Conservation (phyloP, 2,888 invertebrate genomes). For the Cabera pusaria region DNA sequence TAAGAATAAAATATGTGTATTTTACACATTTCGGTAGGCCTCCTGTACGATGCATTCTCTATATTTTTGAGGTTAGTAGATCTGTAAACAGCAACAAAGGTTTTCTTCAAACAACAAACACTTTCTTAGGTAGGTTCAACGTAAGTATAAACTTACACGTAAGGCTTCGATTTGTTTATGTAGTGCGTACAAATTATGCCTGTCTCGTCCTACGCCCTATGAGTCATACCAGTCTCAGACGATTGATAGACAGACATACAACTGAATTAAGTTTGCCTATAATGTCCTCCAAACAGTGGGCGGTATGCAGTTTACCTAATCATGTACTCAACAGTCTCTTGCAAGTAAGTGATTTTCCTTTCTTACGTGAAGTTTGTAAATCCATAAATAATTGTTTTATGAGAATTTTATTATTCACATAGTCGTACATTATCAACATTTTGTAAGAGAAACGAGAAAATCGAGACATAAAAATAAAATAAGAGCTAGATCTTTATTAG, state of each 20-base stretch:
- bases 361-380: background rate
- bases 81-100: too few relatives aligned
- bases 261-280: constrained; percentile 23
- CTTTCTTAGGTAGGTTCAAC: too few relatives aligned
- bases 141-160: too few relatives aligned
- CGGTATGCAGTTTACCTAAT: constrained; percentile 8
- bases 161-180: constrained; percentile 20
- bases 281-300: constrained; percentile 25
- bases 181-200: constrained; percentile 29
- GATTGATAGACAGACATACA: constrained; percentile 61
- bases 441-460: background rate
- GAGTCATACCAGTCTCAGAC: constrained; percentile 63
- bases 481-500: constrained; percentile 19
- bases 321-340: constrained; percentile 3
- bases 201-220: constrained; percentile 58
- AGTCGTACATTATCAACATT: too few relatives aligned
- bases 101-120: too few relatives aligned
- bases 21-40: too few relatives aligned
- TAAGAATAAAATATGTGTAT: too few relatives aligned
- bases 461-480: constrained; percentile 6
- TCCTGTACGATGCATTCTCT: too few relatives aligned
- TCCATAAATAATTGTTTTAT: too few relatives aligned
- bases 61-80: too few relatives aligned
- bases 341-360: constrained; percentile 6
- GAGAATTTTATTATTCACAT: too few relatives aligned